Percentiles rank a stretch among this genome's conserved stretches.
Conservation (phyloP, 2,888 invertebrate species). For the Empis livida region DNA sequence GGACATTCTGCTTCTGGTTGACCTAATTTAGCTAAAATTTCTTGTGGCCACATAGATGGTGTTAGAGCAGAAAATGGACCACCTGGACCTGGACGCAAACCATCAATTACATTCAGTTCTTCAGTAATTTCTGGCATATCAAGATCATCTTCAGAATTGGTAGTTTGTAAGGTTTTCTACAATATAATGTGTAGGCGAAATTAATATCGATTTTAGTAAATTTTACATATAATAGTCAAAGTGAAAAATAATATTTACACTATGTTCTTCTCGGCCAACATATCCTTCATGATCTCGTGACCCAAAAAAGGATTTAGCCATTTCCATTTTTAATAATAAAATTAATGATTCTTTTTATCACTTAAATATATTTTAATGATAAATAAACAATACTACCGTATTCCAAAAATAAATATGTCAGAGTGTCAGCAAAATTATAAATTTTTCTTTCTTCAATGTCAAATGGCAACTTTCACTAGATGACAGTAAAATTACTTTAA, state of each 20-base stretch:
- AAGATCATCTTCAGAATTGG: slow-evolving; percentile 65
- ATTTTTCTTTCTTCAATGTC: too few relatives aligned
- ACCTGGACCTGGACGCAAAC: slow-evolving; percentile 62
- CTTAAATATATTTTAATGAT: too few relatives aligned
- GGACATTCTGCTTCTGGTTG: slow-evolving; percentile 58
- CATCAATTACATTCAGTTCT: slow-evolving; percentile 56
- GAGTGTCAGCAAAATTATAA: too few relatives aligned
- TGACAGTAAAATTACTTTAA: too few relatives aligned
- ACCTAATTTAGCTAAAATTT: slow-evolving; percentile 68
- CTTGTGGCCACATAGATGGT: slow-evolving; percentile 94
- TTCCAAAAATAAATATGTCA: too few relatives aligned
- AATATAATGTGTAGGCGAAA: slow-evolving; percentile 11
- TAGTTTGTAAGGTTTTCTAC: slow-evolving; percentile 65
- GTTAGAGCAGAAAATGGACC: slow-evolving; percentile 91
- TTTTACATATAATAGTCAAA: neutral
- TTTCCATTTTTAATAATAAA: slow-evolving; percentile 52
- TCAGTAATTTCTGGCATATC: slow-evolving; percentile 52
- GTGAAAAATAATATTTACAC: slow-evolving; percentile 41
- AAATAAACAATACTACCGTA: too few relatives aligned
- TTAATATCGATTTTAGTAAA: neutral
- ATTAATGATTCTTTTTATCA: too few relatives aligned
- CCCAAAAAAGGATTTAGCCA: slow-evolving; percentile 83
- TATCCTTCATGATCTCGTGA: slow-evolving; percentile 80
- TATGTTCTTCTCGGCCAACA: slow-evolving; percentile 72
- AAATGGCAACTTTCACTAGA: too few relatives aligned